phyloP scores from a whole-genome alignment of 2,888 invertebrate species.

The Zhuqinia jingwanae region DNA sequence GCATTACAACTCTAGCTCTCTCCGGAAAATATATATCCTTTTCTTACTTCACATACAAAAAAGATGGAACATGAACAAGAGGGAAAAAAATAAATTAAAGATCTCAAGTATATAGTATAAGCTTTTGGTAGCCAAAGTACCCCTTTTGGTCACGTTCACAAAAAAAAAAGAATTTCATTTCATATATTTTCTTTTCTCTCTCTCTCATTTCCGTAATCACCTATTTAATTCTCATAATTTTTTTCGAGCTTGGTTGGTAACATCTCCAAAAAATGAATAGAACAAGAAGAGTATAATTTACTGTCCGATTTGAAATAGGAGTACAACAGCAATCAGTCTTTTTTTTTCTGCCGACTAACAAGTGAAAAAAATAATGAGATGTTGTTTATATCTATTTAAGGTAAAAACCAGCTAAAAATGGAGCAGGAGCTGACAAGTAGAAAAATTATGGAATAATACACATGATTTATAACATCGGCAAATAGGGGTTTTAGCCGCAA shows the following conservation, averaged over 20 bases:
- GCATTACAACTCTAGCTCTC: no score
- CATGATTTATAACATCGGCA: slow-evolving; percentile 48
- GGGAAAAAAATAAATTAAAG: slow-evolving; percentile 35
- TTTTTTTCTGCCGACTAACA: slow-evolving; percentile 27
- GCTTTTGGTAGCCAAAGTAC: not conserved
- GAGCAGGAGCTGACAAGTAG: not conserved
- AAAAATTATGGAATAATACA: not conserved
- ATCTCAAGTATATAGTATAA: slow-evolving; percentile 28
- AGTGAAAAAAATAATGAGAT: slow-evolving; percentile 16
- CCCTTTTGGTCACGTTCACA: slow-evolving; percentile 48
- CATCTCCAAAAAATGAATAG: slow-evolving; percentile 43
- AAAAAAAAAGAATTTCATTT: no score
- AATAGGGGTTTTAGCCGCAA: not conserved
- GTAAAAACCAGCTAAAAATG: slow-evolving; percentile 57
- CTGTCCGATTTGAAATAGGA: slow-evolving; percentile 19
- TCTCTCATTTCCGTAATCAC: slow-evolving; percentile 58
- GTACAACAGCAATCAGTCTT: not conserved
- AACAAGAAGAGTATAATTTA: slow-evolving; percentile 11
- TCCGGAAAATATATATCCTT: no score
- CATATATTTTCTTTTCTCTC: not conserved
- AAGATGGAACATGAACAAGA: not conserved
- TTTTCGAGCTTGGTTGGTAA: slow-evolving; percentile 10
- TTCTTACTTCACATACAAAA: not conserved
- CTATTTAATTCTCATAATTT: slow-evolving; percentile 41
- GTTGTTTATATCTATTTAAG: slow-evolving; percentile 49